Conservation (phyloP, 2,797 vertebrate genomes). For the Hypotaenidia philippensis region DNA sequence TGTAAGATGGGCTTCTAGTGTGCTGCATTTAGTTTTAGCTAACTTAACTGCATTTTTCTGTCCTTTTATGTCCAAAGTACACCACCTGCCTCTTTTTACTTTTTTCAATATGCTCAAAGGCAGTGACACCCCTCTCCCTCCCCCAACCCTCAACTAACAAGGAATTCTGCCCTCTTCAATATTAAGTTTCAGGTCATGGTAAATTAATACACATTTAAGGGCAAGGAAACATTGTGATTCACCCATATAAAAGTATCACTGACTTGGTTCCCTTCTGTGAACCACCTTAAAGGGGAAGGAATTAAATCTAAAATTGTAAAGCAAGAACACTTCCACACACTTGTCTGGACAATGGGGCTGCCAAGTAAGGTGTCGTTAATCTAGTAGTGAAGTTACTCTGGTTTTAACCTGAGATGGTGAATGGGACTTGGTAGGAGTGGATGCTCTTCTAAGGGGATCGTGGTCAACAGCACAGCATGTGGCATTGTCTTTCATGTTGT, state of each 20-base stretch:
- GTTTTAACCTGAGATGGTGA: slow-evolving; percentile 55
- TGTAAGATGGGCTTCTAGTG: neutral
- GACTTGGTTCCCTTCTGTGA: slow-evolving; percentile 41
- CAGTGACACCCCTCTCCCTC: neutral
- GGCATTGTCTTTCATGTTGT: slow-evolving; percentile 42
- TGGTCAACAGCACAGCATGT: slow-evolving; percentile 25
- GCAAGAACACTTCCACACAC: slow-evolving; percentile 65
- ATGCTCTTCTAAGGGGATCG: slow-evolving; percentile 29
- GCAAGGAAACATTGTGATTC: slow-evolving; percentile 2
- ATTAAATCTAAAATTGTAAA: slow-evolving; percentile 37
- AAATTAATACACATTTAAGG: slow-evolving; percentile 43
- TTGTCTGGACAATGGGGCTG: slow-evolving; percentile 59
- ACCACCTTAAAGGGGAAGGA: slow-evolving; percentile 43
- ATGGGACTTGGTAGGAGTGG: slow-evolving; percentile 12
- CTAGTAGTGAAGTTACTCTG: slow-evolving; percentile 14
- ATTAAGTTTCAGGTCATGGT: slow-evolving; percentile 11
- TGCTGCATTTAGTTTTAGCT: neutral
- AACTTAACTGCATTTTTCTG: neutral
- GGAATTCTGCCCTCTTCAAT: slow-evolving; percentile 22
- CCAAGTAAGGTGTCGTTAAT: slow-evolving; percentile 7
- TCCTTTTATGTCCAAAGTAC: neutral
- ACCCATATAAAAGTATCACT: slow-evolving; percentile 35
- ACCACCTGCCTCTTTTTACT: neutral
- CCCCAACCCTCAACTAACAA: slow-evolving; percentile 40
- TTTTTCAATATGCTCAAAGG: neutral